Conservation (phyloP, 2,888 invertebrate genomes). For the Litoditis marina region DNA sequence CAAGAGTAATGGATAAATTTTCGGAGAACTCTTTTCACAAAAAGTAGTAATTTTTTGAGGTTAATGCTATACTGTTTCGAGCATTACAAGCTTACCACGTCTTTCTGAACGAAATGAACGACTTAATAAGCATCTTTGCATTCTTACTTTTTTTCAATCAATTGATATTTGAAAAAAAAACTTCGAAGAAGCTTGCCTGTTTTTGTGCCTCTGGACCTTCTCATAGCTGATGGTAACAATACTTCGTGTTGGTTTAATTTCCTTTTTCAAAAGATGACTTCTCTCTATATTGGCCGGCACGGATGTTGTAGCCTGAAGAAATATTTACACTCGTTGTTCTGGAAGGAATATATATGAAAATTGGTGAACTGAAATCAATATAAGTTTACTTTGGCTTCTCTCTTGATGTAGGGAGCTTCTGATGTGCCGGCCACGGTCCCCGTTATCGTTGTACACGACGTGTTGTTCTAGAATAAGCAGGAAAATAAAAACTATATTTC, state of each 20-base stretch:
- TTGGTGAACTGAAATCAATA: too few species aligned
- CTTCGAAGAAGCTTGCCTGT: conserved; percentile 30
- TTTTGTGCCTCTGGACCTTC: conserved; percentile 59
- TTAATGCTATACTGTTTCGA: too few species aligned
- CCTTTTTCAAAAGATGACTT: conserved; percentile 43
- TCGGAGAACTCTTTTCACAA: conserved; percentile 59
- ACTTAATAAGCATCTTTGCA: not conserved
- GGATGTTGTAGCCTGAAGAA: conserved; percentile 26
- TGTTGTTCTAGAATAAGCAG: conserved; percentile 26
- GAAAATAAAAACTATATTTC: too few species aligned
- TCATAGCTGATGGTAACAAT: conserved; percentile 51
- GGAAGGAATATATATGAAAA: too few species aligned
- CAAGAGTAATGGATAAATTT: conserved; percentile 29
- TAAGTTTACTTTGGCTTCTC: conserved; percentile 40
- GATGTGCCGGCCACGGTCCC: conserved; percentile 30
- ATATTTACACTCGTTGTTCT: too few species aligned
- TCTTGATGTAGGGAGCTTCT: conserved; percentile 34
- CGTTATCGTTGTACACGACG: conserved; percentile 34
- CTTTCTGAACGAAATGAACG: too few species aligned
- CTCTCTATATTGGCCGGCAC: conserved; percentile 31
- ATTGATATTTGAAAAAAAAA: too few species aligned
- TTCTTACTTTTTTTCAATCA: not conserved
- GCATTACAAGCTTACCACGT: too few species aligned
- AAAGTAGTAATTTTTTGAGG: conserved; percentile 51
- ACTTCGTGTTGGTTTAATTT: conserved; percentile 40